Percentiles rank a stretch among this genome's conserved stretches.
Conservation (phyloP, 2,888 invertebrate species). For the Coleophora deauratella region DNA sequence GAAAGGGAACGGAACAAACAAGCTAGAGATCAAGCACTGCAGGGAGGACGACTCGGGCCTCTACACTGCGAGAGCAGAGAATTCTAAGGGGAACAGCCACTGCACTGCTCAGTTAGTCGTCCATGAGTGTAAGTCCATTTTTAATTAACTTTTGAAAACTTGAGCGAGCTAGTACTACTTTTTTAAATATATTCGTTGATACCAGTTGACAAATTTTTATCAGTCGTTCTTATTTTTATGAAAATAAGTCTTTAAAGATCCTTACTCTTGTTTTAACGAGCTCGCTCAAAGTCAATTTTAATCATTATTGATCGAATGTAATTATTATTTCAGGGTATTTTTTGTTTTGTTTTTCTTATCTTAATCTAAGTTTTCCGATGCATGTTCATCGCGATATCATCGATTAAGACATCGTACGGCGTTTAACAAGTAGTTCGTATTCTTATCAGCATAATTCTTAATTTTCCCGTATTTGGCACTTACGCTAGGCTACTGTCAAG, state of each 20-base stretch:
- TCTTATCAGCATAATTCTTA: constrained; percentile 29
- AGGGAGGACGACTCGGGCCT: constrained; percentile 87
- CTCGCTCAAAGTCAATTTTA: too few species aligned
- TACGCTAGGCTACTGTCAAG: background rate
- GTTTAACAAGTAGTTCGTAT: constrained; percentile 52
- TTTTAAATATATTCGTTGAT: background rate
- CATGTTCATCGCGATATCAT: constrained; percentile 54
- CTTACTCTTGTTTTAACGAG: too few species aligned
- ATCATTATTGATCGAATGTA: too few species aligned
- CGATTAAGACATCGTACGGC: constrained; percentile 65
- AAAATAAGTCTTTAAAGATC: too few species aligned
- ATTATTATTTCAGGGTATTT: background rate
- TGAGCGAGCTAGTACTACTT: constrained; percentile 13
- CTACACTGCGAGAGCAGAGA: constrained; percentile 91
- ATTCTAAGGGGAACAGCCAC: constrained; percentile 84
- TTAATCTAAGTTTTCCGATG: constrained; percentile 16
- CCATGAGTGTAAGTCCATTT: constrained; percentile 80
- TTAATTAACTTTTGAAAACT: constrained; percentile 2
- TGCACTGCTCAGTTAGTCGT: constrained; percentile 92
- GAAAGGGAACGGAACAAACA: constrained; percentile 74
- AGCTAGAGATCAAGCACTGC: constrained; percentile 84
- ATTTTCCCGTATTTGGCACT: constrained; percentile 52
- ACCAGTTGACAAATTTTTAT: background rate
- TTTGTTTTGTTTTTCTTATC: background rate
- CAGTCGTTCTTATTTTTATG: too few species aligned